These are phyloP conservation scores for Polydrusus pterygomalis DNA, from an alignment of 2,888 invertebrate species.

Conservation along the genomic window DNA sequence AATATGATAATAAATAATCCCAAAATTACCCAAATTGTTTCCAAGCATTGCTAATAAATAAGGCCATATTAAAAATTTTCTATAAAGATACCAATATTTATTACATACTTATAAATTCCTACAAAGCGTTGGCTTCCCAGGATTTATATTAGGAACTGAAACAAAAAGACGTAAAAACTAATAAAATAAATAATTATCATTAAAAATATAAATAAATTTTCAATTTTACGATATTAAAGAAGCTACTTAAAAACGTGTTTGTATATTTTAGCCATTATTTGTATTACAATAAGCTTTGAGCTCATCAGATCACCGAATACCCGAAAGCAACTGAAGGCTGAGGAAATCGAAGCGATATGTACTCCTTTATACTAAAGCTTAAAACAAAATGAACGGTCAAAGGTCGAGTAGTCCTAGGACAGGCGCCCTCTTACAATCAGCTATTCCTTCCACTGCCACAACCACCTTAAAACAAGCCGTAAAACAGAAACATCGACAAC, in stretches of 20 bases:
- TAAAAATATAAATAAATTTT: conserved; percentile 12
- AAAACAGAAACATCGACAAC: too few species aligned
- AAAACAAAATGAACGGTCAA: too few species aligned
- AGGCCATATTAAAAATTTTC: not conserved
- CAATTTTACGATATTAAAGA: conserved; percentile 23
- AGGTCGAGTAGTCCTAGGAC: too few species aligned
- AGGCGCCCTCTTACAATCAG: too few species aligned
- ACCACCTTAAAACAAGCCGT: too few species aligned
- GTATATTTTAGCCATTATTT: conserved; percentile 27
- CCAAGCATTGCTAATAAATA: not conserved
- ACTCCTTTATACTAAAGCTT: too few species aligned
- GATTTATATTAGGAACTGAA: conserved; percentile 1
- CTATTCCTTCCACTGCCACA: too few species aligned
- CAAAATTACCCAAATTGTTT: not conserved
- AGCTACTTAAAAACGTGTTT: conserved; percentile 14
- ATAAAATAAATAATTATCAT: conserved; percentile 13
- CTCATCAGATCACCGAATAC: conserved; percentile 7
- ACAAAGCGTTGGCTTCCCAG: not conserved
- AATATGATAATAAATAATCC: too few species aligned
- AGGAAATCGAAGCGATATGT: not conserved
- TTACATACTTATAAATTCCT: not conserved
- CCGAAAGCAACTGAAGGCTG: not conserved
- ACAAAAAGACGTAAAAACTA: conserved; percentile 15
- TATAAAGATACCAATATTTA: not conserved
- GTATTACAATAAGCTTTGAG: conserved; percentile 14